Conservation (phyloP, 2,113 vertebrate genomes). For the Gorsachius goisagi region DNA sequence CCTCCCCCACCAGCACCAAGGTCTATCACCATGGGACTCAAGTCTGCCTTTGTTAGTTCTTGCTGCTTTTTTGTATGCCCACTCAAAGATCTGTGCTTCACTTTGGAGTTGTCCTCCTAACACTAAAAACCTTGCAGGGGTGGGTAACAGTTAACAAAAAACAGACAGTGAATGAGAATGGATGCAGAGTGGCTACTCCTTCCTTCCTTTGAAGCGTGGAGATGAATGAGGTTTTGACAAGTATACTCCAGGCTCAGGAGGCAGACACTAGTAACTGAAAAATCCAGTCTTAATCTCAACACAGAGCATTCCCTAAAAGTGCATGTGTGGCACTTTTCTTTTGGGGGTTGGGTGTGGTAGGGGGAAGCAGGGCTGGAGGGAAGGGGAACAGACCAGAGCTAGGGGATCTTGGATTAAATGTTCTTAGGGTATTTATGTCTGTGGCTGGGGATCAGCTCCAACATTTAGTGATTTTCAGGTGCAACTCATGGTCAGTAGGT, state of each 20-base stretch:
- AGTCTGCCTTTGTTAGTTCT: background rate
- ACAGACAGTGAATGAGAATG: background rate
- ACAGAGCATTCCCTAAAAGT: background rate
- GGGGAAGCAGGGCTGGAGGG: background rate
- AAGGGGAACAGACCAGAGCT: background rate
- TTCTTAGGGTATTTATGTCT: background rate
- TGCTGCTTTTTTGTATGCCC: background rate
- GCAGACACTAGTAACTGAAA: background rate
- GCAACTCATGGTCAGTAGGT: background rate
- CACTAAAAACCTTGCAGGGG: background rate
- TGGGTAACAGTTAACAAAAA: background rate
- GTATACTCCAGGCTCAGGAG: background rate
- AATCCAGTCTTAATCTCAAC: background rate
- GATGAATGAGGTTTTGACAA: conserved; percentile 1
- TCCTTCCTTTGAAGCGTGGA: background rate
- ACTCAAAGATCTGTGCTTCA: background rate
- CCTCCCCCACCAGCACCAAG: background rate
- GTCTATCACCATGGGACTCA: background rate
- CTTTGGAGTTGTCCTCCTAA: background rate
- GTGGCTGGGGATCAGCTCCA: background rate
- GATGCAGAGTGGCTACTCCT: background rate
- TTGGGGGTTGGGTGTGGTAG: background rate
- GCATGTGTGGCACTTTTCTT: background rate
- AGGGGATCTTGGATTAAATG: background rate
- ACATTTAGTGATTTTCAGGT: background rate